Evolutionary conservation across 2,113 vertebrate species (phyloP).

Genomic region (Plecotus auritus): DNA sequence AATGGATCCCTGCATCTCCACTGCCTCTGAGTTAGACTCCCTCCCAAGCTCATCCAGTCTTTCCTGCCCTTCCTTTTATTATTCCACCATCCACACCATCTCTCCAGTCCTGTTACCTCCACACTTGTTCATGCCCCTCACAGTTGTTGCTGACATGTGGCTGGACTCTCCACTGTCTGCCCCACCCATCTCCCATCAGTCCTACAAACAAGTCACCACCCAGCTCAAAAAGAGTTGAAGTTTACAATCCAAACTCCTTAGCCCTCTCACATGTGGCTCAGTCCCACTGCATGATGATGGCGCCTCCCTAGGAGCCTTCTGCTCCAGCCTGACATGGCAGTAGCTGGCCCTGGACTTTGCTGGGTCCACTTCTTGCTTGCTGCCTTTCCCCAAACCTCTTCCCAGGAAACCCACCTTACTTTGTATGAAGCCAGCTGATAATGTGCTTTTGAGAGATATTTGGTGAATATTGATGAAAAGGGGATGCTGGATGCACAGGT

Average conservation of each 20-base stretch:
- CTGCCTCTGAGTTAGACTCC: neutral
- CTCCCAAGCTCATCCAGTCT: neutral
- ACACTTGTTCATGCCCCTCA: neutral
- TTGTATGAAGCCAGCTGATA: neutral
- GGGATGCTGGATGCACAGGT: neutral
- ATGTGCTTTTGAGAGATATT: neutral
- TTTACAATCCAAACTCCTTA: neutral
- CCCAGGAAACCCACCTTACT: neutral
- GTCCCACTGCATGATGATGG: neutral
- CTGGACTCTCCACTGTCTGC: neutral
- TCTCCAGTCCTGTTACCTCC: neutral
- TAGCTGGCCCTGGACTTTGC: neutral
- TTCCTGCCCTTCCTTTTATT: neutral
- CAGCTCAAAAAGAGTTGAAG: neutral
- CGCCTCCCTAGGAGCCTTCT: neutral
- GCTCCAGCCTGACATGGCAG: neutral
- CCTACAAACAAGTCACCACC: neutral
- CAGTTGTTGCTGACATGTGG: neutral
- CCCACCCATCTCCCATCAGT: too few species aligned
- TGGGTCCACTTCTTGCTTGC: neutral
- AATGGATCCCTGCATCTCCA: neutral
- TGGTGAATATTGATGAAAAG: conserved; percentile 2
- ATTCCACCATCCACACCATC: neutral
- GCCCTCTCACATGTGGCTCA: neutral
- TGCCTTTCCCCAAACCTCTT: neutral